Percentiles rank a stretch among this genome's conserved stretches.
Evolutionary conservation across 2,888 invertebrate genomes (phyloP).

Genomic region (Andrena bicolor): DNA sequence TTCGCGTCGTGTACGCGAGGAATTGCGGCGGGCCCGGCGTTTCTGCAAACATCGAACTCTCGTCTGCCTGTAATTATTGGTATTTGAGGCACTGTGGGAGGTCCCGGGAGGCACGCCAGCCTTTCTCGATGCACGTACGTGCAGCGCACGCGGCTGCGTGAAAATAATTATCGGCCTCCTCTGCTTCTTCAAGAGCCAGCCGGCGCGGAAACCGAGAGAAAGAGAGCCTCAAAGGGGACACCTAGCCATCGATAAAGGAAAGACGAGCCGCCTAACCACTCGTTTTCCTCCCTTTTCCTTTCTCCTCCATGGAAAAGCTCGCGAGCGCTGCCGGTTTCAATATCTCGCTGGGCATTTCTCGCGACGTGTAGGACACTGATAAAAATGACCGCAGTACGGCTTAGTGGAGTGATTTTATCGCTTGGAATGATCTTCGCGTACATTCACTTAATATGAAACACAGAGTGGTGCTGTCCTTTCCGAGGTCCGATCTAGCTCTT

Average conservation of each 20-base stretch:
- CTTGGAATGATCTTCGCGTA: conserved; percentile 1
- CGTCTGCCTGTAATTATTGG: conserved; percentile 72
- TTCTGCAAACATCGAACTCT: conserved; percentile 73
- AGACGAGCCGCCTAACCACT: conserved; percentile 60
- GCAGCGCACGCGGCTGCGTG: conserved; percentile 72
- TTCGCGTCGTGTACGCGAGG: conserved; percentile 48
- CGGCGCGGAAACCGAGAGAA: conserved; percentile 26
- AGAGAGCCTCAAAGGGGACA: conserved; percentile 41
- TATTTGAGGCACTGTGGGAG: conserved; percentile 73
- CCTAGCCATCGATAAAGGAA: conserved; percentile 49
- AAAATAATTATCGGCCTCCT: conserved; percentile 76
- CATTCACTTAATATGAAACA: no score
- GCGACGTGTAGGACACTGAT: not conserved
- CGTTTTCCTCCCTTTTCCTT: conserved; percentile 61
- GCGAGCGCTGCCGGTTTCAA: not conserved
- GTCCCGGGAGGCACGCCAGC: conserved; percentile 67
- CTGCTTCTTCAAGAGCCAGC: conserved; percentile 47
- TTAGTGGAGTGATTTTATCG: not conserved
- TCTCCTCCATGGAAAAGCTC: conserved; percentile 43
- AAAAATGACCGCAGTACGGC: not conserved
- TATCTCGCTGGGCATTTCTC: not conserved
- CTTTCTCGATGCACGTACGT: conserved; percentile 60
- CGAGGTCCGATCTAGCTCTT: no score
- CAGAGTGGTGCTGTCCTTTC: no score
- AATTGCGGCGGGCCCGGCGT: conserved; percentile 58